A percentile compares a stretch with the other conserved stretches of the same genome.
Evolutionary conservation across 2,113 vertebrate species (phyloP).

Genomic region (Euleptes europaea): DNA sequence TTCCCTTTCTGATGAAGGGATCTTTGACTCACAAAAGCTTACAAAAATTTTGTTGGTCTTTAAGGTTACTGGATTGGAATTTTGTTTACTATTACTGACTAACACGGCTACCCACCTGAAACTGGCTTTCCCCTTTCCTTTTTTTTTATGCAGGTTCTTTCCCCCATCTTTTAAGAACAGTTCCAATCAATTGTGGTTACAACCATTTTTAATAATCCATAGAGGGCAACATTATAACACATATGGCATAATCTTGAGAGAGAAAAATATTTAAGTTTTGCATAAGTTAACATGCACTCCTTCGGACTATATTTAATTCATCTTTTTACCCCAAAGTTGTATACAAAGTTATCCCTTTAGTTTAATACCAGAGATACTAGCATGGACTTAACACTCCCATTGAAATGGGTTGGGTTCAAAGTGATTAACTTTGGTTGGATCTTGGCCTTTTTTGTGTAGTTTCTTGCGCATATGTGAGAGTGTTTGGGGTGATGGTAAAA

Average conservation of each 20-base stretch:
- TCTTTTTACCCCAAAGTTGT: constrained; percentile 16
- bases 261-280: neutral
- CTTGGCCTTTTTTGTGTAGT: neutral
- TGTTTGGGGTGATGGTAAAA: neutral
- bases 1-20: neutral
- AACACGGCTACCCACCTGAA: too few relatives aligned
- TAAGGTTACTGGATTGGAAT: too few relatives aligned
- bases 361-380: neutral
- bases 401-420: neutral
- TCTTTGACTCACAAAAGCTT: too few relatives aligned
- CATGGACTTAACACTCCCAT: neutral
- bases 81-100: too few relatives aligned
- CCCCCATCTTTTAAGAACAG: constrained; percentile 19
- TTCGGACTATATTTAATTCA: neutral
- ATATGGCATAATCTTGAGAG: neutral
- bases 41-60: too few relatives aligned
- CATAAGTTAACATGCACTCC: neutral
- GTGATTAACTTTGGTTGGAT: neutral
- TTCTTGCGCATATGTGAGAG: neutral
- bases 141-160: constrained; percentile 20
- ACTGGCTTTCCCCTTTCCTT: neutral
- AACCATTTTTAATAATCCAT: constrained; percentile 35
- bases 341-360: neutral
- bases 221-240: constrained; percentile 3
- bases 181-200: constrained; percentile 8